Base-by-base conservation (phyloP, 2,888 invertebrate genomes). In the Drosophila eohydei region DNA sequence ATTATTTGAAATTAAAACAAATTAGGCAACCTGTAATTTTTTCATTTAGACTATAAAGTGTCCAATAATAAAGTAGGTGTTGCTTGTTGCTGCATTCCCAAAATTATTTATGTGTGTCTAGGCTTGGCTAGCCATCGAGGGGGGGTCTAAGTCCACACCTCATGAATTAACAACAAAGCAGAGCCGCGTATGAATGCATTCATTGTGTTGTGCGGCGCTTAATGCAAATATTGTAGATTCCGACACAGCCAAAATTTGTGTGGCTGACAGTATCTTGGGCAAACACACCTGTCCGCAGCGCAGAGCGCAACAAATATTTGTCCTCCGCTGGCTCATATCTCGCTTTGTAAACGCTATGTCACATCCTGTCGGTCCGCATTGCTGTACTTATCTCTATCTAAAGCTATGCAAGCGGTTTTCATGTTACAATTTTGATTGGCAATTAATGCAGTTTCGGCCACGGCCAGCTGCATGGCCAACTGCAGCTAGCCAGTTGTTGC, bases 11-110 rank as follows among this genome's bases (percentile, higher is more conserved):
- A 88, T 88, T 88, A 86, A 89, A 86, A 85, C 89, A 89, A 90
- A 90, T 88, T 89, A 91, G 90, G 76, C 79, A 88, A 90, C 88
- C 86, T 89, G 81, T 86, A 91, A 90, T 90, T 91, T 87, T 86
- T 77, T 71, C 78, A 88, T 91, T 91, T 89, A 87, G 82, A 79
- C 75, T 75, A 81, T 83, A 80, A 86, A 83, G 85, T 81, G 83
- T 86, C 83, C 90, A 76, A 88, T 86, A 89, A 86, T 83, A 74
- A 90, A 89, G 89, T 89, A 87, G 90, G 91, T 90, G 90, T 90
- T 83, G 78, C 72, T 71, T 64, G 60, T 59, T 71, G 71, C 56
- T 52, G 48, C 58, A 32, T 63, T 50, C 60, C 75, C 54, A 56
- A 84, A 80, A 73, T 80, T 81, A 83, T 89, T 85, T 79, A 90